Evolutionary conservation across 1,140 invertebrate genomes (phyloP).

Genomic region (Euwallacea fornicatus): DNA sequence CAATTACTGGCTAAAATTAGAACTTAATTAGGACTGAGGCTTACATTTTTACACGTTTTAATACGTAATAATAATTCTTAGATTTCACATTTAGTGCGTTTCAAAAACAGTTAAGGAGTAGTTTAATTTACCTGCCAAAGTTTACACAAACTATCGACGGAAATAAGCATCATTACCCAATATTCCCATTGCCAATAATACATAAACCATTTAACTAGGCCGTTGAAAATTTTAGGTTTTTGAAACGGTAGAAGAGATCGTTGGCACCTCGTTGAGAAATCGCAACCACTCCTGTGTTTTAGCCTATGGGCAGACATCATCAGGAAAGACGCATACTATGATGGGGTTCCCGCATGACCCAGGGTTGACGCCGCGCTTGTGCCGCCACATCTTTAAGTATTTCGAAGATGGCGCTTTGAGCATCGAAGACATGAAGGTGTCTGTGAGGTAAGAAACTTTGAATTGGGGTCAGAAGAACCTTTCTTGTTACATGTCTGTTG

Average conservation of each 20-base stretch:
- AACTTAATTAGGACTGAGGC: too few relatives aligned
- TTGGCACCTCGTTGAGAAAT: conserved; percentile 60
- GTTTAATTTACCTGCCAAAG: too few relatives aligned
- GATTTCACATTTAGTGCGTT: too few relatives aligned
- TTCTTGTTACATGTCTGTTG: too few relatives aligned
- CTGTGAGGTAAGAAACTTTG: conserved; percentile 44
- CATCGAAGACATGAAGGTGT: conserved; percentile 39
- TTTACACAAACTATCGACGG: too few relatives aligned
- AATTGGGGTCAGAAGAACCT: neutral
- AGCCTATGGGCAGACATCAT: conserved; percentile 79
- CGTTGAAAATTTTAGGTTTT: conserved; percentile 61
- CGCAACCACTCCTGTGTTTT: conserved; percentile 68
- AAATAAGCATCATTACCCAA: neutral
- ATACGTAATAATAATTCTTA: too few relatives aligned
- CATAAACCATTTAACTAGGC: neutral
- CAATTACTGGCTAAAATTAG: too few relatives aligned
- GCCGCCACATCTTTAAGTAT: conserved; percentile 51
- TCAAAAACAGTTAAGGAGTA: too few relatives aligned
- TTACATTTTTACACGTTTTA: too few relatives aligned
- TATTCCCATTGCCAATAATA: neutral
- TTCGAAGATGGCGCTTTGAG: conserved; percentile 45
- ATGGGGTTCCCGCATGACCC: conserved; percentile 63
- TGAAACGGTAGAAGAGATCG: conserved; percentile 64
- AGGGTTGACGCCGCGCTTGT: conserved; percentile 58
- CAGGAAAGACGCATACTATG: conserved; percentile 81